These are phyloP conservation scores for Philereme transversata DNA, from an alignment of 2,888 invertebrate genomes.

Conservation along the genomic window DNA sequence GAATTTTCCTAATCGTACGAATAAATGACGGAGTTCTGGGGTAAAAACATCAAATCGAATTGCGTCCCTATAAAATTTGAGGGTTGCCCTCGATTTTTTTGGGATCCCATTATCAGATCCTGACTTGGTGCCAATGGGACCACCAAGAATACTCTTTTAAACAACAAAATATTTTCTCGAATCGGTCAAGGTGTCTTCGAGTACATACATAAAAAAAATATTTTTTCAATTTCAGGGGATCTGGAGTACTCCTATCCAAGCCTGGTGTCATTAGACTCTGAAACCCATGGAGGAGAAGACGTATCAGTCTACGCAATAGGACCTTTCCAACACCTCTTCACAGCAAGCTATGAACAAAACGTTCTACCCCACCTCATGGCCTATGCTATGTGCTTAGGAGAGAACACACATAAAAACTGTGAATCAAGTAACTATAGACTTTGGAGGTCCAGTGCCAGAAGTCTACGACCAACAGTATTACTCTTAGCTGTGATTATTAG, in stretches of 20 bases:
- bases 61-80: too few relatives aligned
- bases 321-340: slow-evolving; percentile 92
- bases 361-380: slow-evolving; percentile 90
- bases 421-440: slow-evolving; percentile 17
- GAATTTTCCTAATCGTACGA: too few relatives aligned
- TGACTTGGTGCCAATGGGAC: too few relatives aligned
- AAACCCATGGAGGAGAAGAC: slow-evolving; percentile 91
- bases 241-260: slow-evolving; percentile 84
- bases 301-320: slow-evolving; percentile 89
- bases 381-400: slow-evolving; percentile 88
- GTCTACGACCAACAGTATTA: slow-evolving; percentile 20
- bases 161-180: too few relatives aligned
- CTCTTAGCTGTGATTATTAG: slow-evolving; percentile 25
- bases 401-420: slow-evolving; percentile 76
- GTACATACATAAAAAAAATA: too few relatives aligned
- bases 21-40: too few relatives aligned
- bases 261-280: slow-evolving; percentile 84
- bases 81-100: too few relatives aligned
- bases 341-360: slow-evolving; percentile 90
- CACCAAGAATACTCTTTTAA: too few relatives aligned
- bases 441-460: slow-evolving; percentile 21
- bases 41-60: too few relatives aligned
- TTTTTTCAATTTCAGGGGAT: slow-evolving; percentile 57
- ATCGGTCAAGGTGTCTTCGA: too few relatives aligned
- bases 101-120: too few relatives aligned